A percentile compares a stretch with the other conserved stretches of the same genome.
Evolutionary conservation across 2,888 invertebrate species (phyloP).

Genomic region (Ichneumon xanthorius): DNA sequence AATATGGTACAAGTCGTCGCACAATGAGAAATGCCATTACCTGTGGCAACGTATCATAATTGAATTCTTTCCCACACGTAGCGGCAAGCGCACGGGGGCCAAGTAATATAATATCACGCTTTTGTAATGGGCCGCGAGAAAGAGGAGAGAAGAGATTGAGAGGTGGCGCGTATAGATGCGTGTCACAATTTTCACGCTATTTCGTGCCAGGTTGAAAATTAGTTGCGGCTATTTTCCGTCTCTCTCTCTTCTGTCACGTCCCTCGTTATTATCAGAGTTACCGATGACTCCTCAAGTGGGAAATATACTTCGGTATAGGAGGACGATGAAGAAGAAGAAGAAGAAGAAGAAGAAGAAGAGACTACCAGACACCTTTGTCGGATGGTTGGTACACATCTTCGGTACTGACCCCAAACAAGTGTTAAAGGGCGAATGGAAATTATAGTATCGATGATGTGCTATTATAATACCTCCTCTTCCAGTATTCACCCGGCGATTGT

Average conservation of each 20-base stretch:
- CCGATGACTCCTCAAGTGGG: neutral
- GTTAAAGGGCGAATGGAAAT: constrained; percentile 53
- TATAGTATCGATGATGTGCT: constrained; percentile 36
- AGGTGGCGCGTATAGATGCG: constrained; percentile 53
- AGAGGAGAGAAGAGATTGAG: constrained; percentile 58
- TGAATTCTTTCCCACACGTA: constrained; percentile 77
- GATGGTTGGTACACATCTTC: constrained; percentile 1
- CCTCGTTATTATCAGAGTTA: neutral
- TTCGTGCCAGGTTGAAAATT: constrained; percentile 23
- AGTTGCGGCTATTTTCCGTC: constrained; percentile 1
- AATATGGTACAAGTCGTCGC: constrained; percentile 31
- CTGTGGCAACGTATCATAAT: constrained; percentile 73
- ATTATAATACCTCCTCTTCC: constrained; percentile 30
- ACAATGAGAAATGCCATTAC: constrained; percentile 68
- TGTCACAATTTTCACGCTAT: constrained; percentile 58
- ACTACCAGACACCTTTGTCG: neutral
- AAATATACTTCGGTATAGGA: neutral
- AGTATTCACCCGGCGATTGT: neutral
- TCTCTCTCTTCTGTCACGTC: neutral
- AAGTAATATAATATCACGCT: constrained; percentile 68
- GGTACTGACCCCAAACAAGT: neutral
- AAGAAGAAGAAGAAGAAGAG: neutral
- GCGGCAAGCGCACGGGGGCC: constrained; percentile 47
- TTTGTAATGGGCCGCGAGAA: constrained; percentile 62
- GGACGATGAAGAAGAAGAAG: neutral